phyloP scores from a whole-genome alignment of 2,113 vertebrate species.

The Festucalex cinctus region DNA sequence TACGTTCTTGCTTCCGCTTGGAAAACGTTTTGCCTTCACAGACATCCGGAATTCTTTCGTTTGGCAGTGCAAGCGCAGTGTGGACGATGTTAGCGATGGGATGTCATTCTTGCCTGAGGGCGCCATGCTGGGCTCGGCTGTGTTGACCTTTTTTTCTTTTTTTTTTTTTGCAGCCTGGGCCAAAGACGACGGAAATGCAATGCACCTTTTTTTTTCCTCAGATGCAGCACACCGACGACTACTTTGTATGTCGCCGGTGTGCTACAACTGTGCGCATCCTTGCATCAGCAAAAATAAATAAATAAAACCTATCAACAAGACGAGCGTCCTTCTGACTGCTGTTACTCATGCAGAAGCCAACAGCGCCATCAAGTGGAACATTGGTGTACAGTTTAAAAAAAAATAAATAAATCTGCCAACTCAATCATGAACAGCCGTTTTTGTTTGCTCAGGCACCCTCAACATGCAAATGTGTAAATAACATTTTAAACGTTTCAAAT shows the following conservation, averaged over 20 bases:
- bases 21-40: neutral
- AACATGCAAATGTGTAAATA: neutral
- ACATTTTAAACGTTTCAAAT: neutral
- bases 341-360: slow-evolving; percentile 29
- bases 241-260: slow-evolving; percentile 69
- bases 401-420: neutral
- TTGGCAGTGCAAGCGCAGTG: slow-evolving; percentile 16
- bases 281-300: neutral
- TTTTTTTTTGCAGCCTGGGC: slow-evolving; percentile 31
- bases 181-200: slow-evolving; percentile 48
- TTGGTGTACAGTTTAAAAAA: neutral
- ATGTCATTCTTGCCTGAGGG: slow-evolving; percentile 10
- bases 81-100: slow-evolving; percentile 10
- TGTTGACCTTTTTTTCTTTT: neutral
- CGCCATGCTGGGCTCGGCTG: slow-evolving; percentile 26
- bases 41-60: slow-evolving; percentile 6
- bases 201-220: slow-evolving; percentile 79
- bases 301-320: neutral
- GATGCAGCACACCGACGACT: slow-evolving; percentile 74
- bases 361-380: slow-evolving; percentile 40
- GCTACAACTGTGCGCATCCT: slow-evolving; percentile 75
- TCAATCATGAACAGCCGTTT: neutral
- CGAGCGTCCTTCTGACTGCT: slow-evolving; percentile 12
- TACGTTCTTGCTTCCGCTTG: neutral
- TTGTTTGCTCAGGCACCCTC: neutral